Evolutionary conservation across 2,888 invertebrate genomes (phyloP).

Genomic region (Scaptomyza reducta): DNA sequence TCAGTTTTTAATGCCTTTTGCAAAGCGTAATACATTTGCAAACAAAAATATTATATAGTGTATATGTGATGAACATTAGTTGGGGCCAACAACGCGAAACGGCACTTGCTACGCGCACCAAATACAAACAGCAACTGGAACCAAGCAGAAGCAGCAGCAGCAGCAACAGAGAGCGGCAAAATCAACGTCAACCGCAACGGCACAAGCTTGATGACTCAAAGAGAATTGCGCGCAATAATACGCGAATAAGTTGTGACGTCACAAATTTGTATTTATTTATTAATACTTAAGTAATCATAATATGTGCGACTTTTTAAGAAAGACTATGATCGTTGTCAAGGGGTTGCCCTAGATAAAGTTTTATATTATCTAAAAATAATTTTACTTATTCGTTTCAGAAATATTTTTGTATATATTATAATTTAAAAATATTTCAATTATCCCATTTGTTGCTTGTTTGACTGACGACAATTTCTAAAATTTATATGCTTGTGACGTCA

Average conservation of each 20-base stretch:
- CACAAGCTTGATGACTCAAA: slow-evolving; percentile 23
- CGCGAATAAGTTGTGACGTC: slow-evolving; percentile 32
- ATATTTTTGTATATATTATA: background rate
- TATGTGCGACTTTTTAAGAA: background rate
- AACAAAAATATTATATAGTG: slow-evolving; percentile 1
- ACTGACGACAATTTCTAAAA: background rate
- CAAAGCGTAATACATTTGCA: slow-evolving; percentile 20
- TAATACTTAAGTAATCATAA: background rate
- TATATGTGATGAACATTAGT: slow-evolving; percentile 16
- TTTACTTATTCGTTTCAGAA: too few species aligned
- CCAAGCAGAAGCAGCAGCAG: slow-evolving; percentile 32
- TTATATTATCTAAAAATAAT: too few species aligned
- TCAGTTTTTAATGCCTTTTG: slow-evolving; percentile 10
- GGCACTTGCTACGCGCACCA: slow-evolving; percentile 67
- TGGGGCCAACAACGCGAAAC: slow-evolving; percentile 26
- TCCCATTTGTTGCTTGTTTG: background rate
- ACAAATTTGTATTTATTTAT: slow-evolving; percentile 6
- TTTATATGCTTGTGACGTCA: slow-evolving; percentile 5
- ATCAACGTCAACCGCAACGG: slow-evolving; percentile 21
- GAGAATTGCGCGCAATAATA: slow-evolving; percentile 17
- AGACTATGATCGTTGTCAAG: too few species aligned
- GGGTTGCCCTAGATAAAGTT: too few species aligned
- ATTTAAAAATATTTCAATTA: background rate
- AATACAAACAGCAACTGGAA: slow-evolving; percentile 66
- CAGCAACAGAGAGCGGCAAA: slow-evolving; percentile 42